A percentile compares a stretch with the other conserved stretches of the same genome.
phyloP scores from a whole-genome alignment of 1,140 invertebrate species.

The Linepithema humile region DNA sequence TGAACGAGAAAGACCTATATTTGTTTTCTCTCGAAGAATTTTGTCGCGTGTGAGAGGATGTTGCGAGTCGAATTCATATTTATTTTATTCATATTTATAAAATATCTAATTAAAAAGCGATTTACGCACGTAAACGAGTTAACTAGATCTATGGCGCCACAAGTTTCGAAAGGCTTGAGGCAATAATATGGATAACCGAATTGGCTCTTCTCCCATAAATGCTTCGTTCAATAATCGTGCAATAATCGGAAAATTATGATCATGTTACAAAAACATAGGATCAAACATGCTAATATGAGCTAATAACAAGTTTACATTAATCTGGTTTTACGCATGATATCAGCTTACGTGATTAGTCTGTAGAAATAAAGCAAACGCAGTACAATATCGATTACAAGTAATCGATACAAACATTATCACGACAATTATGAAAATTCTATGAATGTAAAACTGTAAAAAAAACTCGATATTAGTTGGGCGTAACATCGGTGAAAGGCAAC shows the following conservation, averaged over 20 bases:
- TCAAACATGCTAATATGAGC: background rate
- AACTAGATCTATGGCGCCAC: constrained; percentile 43
- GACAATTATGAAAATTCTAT: background rate
- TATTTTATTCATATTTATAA: background rate
- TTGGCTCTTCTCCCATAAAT: constrained; percentile 19
- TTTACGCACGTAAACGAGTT: constrained; percentile 30
- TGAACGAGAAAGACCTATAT: too few relatives aligned
- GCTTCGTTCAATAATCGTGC: constrained; percentile 38
- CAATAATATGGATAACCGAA: constrained; percentile 46
- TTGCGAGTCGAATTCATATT: background rate
- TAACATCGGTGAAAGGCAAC: background rate
- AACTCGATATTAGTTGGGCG: background rate
- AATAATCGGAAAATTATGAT: constrained; percentile 1
- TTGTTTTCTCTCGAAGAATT: background rate
- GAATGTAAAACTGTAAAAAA: background rate
- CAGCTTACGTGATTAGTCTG: background rate
- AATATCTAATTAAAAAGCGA: constrained; percentile 43
- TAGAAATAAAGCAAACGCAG: background rate
- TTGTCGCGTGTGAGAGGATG: background rate
- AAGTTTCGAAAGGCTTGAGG: constrained; percentile 39
- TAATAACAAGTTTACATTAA: background rate
- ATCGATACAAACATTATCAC: background rate
- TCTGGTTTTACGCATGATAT: background rate
- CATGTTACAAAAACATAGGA: background rate
- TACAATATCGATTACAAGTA: background rate